These are phyloP conservation scores for Ichneumoninae sp. DNA, from an alignment of 2,888 invertebrate species.

Conservation along the genomic window DNA sequence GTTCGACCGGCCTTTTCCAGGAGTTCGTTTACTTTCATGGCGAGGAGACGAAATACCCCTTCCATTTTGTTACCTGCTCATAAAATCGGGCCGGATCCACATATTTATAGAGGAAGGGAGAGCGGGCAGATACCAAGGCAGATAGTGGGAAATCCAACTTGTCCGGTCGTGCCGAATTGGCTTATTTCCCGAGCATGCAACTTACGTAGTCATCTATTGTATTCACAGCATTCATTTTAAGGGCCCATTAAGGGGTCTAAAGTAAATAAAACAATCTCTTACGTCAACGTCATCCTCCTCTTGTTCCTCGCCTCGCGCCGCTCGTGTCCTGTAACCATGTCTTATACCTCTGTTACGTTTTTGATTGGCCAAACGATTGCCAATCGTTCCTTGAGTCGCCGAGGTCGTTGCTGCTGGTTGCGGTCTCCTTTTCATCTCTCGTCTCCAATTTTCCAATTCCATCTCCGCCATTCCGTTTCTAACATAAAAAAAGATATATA, in stretches of 20 bases:
- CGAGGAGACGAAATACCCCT: no score
- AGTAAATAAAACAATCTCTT: conserved; percentile 17
- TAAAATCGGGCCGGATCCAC: no score
- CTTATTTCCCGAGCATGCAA: no score
- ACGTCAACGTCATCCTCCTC: conserved; percentile 83
- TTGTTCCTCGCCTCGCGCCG: conserved; percentile 85
- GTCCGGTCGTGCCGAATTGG: no score
- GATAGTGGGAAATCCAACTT: no score
- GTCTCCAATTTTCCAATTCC: conserved; percentile 89
- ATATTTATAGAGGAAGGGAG: no score
- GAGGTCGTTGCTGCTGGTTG: conserved; percentile 88
- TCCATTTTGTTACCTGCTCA: no score
- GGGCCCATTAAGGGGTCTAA: neutral
- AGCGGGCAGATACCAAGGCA: no score
- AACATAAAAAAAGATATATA: conserved; percentile 48
- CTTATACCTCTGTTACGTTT: conserved; percentile 80
- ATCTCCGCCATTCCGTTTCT: conserved; percentile 86
- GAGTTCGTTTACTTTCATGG: no score
- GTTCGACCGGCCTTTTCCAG: no score
- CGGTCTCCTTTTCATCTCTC: conserved; percentile 91
- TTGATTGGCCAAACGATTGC: conserved; percentile 73
- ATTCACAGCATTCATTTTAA: no score
- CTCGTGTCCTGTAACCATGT: conserved; percentile 86
- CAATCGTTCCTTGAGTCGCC: conserved; percentile 81
- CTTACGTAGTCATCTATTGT: no score